A percentile compares a stretch with the other conserved stretches of the same genome.
phyloP scores from a whole-genome alignment of 2,888 invertebrate genomes.

The Lithophane leautieri region DNA sequence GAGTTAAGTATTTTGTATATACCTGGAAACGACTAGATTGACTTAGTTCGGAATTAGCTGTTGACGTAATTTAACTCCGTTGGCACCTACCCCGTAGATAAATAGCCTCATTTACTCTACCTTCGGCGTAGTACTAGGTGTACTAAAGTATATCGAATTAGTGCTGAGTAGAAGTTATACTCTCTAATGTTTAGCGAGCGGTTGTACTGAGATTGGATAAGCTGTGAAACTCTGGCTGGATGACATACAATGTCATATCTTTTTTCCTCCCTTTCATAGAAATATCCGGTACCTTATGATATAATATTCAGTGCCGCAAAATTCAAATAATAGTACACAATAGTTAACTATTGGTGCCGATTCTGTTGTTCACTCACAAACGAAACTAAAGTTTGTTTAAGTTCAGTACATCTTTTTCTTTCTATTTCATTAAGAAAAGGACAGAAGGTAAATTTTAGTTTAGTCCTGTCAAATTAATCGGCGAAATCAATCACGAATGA shows the following conservation, averaged over 20 bases:
- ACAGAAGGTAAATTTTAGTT: too few species aligned
- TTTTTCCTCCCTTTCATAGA: background rate
- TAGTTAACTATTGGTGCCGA: too few species aligned
- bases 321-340: background rate
- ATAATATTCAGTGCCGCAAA: background rate
- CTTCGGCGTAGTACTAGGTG: constrained; percentile 27
- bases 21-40: constrained; percentile 62
- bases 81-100: constrained; percentile 63
- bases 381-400: too few species aligned
- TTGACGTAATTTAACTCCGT: constrained; percentile 55
- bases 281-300: too few species aligned
- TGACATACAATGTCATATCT: background rate
- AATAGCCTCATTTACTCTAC: constrained; percentile 57
- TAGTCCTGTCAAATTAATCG: too few species aligned
- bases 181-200: constrained; percentile 9
- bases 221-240: too few species aligned
- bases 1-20: constrained; percentile 65
- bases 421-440: too few species aligned
- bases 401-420: too few species aligned
- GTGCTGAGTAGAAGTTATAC: constrained; percentile 44
- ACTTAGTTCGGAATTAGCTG: constrained; percentile 61
- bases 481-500: too few species aligned
- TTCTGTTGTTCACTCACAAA: too few species aligned
- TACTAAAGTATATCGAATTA: constrained; percentile 52
- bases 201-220: background rate